Conservation (phyloP, 1,140 invertebrate species). For the Caenorhabditis elegans region DNA sequence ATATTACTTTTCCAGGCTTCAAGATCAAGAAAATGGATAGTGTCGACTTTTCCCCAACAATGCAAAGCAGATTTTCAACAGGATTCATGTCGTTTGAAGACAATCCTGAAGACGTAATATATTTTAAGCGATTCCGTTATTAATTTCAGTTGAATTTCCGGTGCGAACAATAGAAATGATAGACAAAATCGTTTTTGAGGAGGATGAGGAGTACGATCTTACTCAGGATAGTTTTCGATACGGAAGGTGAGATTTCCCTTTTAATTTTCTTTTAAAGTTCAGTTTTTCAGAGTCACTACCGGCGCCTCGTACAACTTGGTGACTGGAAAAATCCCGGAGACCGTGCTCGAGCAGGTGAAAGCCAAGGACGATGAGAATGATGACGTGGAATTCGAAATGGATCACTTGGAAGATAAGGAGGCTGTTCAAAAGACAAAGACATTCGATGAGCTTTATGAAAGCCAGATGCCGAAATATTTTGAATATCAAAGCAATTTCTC, state of each 20-base stretch:
- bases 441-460: not conserved
- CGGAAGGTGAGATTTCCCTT: not conserved
- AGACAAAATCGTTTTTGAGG: not conserved
- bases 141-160: no score
- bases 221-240: not conserved
- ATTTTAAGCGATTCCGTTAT: no score
- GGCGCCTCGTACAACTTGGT: not conserved
- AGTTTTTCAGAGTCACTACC: not conserved
- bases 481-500: not conserved
- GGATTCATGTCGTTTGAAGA: no score
- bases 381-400: not conserved
- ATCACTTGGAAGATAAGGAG: not conserved
- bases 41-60: no score
- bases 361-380: not conserved
- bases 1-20: no score
- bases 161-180: no score
- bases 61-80: no score
- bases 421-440: not conserved
- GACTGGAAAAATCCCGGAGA: not conserved
- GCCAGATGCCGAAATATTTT: conserved; percentile 10
- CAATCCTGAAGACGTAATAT: no score
- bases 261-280: not conserved
- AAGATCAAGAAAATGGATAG: no score
- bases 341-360: not conserved
- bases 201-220: not conserved